phyloP scores from a whole-genome alignment of 2,797 vertebrate species.

The Synaphobranchus kaupii region DNA sequence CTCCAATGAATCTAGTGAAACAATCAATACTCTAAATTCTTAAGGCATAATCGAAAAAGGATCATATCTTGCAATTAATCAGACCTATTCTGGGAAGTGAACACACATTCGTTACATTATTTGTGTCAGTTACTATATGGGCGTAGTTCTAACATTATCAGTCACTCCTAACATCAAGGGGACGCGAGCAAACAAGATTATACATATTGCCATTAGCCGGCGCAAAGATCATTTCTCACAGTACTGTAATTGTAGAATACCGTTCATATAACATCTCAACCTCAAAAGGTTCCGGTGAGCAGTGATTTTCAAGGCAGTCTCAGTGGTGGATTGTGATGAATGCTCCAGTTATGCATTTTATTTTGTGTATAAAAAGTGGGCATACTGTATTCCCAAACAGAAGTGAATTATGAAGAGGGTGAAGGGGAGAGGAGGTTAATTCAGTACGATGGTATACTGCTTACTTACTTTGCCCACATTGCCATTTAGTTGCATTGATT shows the following conservation, averaged over 20 bases:
- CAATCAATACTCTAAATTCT: background rate
- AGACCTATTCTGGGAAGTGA: background rate
- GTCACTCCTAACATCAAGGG: slow-evolving; percentile 8
- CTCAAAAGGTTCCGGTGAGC: background rate
- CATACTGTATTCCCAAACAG: background rate
- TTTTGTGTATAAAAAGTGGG: slow-evolving; percentile 1
- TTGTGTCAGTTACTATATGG: slow-evolving; percentile 6
- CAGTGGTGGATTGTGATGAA: background rate
- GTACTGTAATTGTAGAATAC: background rate
- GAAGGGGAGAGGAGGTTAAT: background rate
- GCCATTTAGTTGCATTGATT: background rate
- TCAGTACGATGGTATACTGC: background rate
- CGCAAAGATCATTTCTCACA: background rate
- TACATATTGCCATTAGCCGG: background rate
- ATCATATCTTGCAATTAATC: slow-evolving; percentile 2
- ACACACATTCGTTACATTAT: background rate
- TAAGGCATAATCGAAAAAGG: background rate
- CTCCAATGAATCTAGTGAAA: background rate
- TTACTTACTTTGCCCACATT: background rate
- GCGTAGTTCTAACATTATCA: background rate
- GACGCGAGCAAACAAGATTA: background rate
- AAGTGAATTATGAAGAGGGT: background rate
- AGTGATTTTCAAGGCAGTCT: background rate
- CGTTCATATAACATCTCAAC: background rate
- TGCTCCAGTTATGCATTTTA: background rate